A percentile compares a stretch with the other conserved stretches of the same genome.
Evolutionary conservation across 2,888 invertebrate species (phyloP).

Genomic region (Doris montereyensis): DNA sequence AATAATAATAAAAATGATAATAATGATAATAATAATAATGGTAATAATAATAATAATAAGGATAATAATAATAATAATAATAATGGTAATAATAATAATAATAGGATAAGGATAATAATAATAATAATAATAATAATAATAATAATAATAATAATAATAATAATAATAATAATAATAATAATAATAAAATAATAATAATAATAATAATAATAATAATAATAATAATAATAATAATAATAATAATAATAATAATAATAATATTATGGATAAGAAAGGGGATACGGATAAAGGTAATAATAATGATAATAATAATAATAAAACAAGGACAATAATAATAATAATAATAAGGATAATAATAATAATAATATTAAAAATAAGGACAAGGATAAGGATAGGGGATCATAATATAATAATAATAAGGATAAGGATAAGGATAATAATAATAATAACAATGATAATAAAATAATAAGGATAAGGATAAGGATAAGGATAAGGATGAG

Average conservation of each 20-base stretch:
- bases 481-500: no score
- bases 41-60: neutral
- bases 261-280: neutral
- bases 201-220: neutral
- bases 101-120: neutral
- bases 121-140: neutral
- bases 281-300: neutral
- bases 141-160: neutral
- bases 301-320: neutral
- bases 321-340: neutral
- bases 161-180: neutral
- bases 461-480: no score
- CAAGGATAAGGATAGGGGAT: no score
- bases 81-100: neutral
- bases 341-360: neutral
- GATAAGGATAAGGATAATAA: no score
- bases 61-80: neutral
- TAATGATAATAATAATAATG: neutral
- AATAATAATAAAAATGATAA: neutral
- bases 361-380: no score
- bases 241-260: neutral
- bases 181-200: neutral
- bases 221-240: neutral
- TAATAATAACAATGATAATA: no score
- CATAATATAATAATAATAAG: no score